phyloP scores from a whole-genome alignment of 2,797 vertebrate species.

The Halcyon smyrnensis region DNA sequence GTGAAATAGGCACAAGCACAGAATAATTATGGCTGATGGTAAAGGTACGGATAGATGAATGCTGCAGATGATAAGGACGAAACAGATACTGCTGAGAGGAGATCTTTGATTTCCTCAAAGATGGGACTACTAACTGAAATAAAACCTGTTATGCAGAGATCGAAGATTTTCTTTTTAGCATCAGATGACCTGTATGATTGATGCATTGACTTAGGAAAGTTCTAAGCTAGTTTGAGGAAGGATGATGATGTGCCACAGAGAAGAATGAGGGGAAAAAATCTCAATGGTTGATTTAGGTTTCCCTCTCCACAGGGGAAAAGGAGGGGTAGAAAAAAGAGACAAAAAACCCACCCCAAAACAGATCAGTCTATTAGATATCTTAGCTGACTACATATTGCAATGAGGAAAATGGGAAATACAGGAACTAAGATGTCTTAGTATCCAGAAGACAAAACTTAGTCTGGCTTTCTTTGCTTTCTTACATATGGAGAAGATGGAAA shows the following conservation, averaged over 20 bases:
- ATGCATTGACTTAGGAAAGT: neutral
- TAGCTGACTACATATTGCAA: neutral
- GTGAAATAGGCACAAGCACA: neutral
- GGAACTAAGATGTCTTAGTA: neutral
- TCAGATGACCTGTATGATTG: neutral
- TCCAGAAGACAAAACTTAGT: neutral
- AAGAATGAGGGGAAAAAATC: neutral
- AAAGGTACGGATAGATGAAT: neutral
- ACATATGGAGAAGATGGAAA: neutral
- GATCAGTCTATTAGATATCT: neutral
- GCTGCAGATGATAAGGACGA: neutral
- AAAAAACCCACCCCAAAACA: neutral
- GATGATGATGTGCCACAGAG: neutral
- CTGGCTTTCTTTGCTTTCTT: neutral
- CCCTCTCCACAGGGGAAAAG: accelerated
- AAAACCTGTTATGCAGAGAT: neutral
- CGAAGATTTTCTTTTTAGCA: neutral
- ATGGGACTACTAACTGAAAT: neutral
- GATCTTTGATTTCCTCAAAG: neutral
- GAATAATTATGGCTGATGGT: neutral
- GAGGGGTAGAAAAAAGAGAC: neutral
- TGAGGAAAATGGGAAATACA: neutral
- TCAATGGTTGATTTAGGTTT: accelerated
- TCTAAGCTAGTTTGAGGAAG: neutral
- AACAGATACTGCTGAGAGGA: neutral